Conservation (phyloP, 2,113 vertebrate species). For the Leiothrix lutea region DNA sequence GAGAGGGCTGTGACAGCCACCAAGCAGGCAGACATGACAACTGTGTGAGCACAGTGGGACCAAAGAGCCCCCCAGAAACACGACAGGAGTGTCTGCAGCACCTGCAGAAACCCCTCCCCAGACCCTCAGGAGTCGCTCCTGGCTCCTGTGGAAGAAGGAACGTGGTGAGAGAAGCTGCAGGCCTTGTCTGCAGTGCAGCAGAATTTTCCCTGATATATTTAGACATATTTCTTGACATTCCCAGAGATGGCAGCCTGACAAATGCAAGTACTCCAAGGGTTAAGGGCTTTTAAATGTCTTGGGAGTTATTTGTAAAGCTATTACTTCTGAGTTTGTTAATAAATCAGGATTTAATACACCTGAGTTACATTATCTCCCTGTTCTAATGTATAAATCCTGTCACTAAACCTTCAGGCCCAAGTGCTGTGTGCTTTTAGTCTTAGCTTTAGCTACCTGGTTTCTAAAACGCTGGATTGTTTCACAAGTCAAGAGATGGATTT, state of each 20-base stretch:
- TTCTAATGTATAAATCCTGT: conserved; percentile 62
- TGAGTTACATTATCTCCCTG: conserved; percentile 63
- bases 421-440: conserved; percentile 61
- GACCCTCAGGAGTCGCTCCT: rapidly evolving
- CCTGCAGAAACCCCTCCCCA: background rate
- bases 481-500: conserved; percentile 57
- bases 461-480: conserved; percentile 53
- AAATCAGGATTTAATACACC: conserved; percentile 70
- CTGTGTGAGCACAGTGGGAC: background rate
- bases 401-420: conserved; percentile 60
- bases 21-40: rapidly evolving
- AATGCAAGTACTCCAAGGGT: conserved; percentile 3
- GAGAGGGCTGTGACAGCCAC: background rate
- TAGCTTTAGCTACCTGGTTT: conserved; percentile 56
- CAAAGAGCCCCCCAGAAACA: background rate
- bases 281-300: conserved; percentile 45
- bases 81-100: background rate
- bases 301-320: conserved; percentile 66
- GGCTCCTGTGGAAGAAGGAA: background rate
- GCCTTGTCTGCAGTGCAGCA: background rate
- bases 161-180: background rate
- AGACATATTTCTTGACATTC: background rate
- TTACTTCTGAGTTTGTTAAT: conserved; percentile 64
- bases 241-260: background rate
- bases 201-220: background rate